phyloP scores from a whole-genome alignment of 2,113 vertebrate species.

The Perognathus longimembris region DNA sequence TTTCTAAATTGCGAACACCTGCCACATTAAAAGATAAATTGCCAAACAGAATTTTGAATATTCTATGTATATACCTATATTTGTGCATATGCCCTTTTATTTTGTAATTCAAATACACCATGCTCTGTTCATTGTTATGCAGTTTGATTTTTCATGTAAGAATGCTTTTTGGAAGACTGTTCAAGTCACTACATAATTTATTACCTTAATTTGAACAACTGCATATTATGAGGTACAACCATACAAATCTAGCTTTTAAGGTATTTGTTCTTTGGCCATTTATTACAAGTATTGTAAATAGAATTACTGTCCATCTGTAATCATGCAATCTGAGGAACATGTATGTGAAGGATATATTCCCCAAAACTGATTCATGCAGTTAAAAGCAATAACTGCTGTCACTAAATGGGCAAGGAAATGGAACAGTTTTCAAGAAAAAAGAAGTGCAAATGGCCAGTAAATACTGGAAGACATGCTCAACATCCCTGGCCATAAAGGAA shows the following conservation, averaged over 20 bases:
- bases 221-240: background rate
- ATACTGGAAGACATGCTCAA: too few species aligned
- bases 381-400: background rate
- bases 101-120: background rate
- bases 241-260: background rate
- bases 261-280: background rate
- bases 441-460: too few species aligned
- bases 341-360: background rate
- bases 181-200: background rate
- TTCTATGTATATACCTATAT: background rate
- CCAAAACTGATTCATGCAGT: background rate
- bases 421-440: too few species aligned
- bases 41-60: background rate
- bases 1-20: background rate
- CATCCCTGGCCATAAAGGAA: too few species aligned
- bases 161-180: background rate
- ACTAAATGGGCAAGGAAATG: too few species aligned
- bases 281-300: background rate
- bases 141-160: background rate
- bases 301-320: background rate
- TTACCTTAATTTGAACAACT: background rate
- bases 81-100: background rate
- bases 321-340: background rate
- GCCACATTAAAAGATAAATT: background rate
- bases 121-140: background rate